A percentile compares a stretch with the other conserved stretches of the same genome.
Conservation (phyloP, 2,113 vertebrate genomes). For the Phodopus roborovskii region DNA sequence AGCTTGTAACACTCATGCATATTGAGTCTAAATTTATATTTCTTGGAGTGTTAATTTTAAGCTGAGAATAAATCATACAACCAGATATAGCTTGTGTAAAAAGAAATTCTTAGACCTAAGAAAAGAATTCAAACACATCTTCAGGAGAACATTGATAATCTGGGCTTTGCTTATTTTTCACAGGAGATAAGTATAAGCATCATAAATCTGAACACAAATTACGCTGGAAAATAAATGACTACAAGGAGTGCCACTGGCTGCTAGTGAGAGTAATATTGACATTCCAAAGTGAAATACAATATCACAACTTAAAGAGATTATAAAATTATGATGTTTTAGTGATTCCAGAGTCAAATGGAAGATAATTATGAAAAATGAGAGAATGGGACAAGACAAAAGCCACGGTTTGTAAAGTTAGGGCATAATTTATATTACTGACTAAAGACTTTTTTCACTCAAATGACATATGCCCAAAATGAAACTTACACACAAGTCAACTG, state of each 20-base stretch:
- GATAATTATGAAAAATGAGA: not conserved
- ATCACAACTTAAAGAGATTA: not conserved
- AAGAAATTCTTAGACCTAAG: not conserved
- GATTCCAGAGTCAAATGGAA: not conserved
- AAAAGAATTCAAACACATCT: slow-evolving; percentile 16
- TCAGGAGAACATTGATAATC: not conserved
- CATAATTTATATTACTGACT: not conserved
- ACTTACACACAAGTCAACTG: not conserved
- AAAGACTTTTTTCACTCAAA: not conserved
- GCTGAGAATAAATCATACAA: not conserved
- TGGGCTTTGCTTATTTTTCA: not conserved
- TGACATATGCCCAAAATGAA: not conserved
- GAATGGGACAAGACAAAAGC: not conserved
- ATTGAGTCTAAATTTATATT: slow-evolving; percentile 9
- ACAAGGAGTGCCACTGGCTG: not conserved
- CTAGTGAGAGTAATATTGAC: not conserved
- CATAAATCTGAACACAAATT: slow-evolving; percentile 18
- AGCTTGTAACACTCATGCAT: not conserved
- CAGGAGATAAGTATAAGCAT: not conserved
- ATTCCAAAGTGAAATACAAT: slow-evolving; percentile 37
- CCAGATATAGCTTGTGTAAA: slow-evolving; percentile 1
- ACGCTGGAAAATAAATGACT: not conserved
- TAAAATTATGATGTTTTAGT: not conserved
- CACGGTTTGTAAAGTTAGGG: not conserved
- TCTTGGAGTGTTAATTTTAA: slow-evolving; percentile 30